Evolutionary conservation across 2,888 invertebrate genomes (phyloP), one percentile per base, ranked within the genome.

Genomic region (Calameuta pallipes): DNA sequence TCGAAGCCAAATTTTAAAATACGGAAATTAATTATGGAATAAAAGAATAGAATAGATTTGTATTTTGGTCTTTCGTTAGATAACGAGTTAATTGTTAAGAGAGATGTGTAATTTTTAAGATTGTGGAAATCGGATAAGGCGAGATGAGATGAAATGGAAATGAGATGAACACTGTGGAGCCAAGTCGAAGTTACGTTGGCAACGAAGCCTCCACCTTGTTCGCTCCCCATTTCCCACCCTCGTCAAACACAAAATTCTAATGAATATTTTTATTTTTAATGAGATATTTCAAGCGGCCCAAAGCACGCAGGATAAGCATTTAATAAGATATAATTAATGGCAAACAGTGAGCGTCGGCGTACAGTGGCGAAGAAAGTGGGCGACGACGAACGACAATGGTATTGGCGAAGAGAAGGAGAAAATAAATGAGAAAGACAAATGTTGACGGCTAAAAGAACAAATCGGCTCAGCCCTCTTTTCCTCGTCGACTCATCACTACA

Each of bases 321-420:
- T 79, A 75, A 78, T 78, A 76, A 82, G 77, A 76, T 56, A 76
- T 82, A 82, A 82, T 82, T 82, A 82, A 82, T 80, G 36, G 82
- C 79, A 82, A 82, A 82, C 78, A 82, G 33, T 68, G 33, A 31
- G 33, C 71, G 33, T 34, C 15, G 71, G 31, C 23, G 56, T 23
- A 56, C 56, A 56, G 23, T 23, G 56, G 23, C 9, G 23, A 56
- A 9, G 56, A 23, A 56, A 1, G 33, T 31, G 71, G 71, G 33
- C 13, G 71, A 30, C 13, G 33, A 34, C 31, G 70, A 2, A 15
- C 9, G 30, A 13, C 70, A 31, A 30, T 9, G 56, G 37, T 37
- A 37, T 37, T 13, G n/a, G 31, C 15, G 71, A 33, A 34, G 33
- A 31, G 31, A 31, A 33, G 31, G 12, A 37, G 31, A 33, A 71